Base-by-base conservation (phyloP, 2,113 vertebrate genomes). In the Henicopernis longicauda region DNA sequence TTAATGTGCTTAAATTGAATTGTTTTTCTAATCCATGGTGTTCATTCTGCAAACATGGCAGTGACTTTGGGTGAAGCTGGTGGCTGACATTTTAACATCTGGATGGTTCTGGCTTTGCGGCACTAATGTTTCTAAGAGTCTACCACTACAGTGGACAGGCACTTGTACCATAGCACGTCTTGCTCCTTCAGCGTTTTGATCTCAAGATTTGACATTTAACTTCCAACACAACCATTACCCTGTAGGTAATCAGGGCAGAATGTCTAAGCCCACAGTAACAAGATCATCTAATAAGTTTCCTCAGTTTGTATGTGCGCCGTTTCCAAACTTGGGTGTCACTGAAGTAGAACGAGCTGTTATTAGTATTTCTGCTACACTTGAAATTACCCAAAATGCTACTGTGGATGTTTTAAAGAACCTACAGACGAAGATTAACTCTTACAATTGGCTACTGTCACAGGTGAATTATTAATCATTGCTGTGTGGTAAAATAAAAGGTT, bases 291-390 rank as follows among this genome's bases (percentile, higher is more conserved):
- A n/a, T 59, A 61, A 55, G 9, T 29, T 67, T n/a, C 63, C 40
- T 20, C 16, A 19, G 21, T 67, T 47, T n/a, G 61, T 40, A 54
- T 0, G 0, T 22, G 36, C 0, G 3, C 19, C 22, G 7, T 55
- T 86, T 73, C 76, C 54, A 47, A 81, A 67, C 16, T n/a, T 40
- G 45, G 6, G 10, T 50, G 44, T 18, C 14, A 2, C 61, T 61
- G n/a, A 42, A 59, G 67, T 67, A 47, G n/a, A 73, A 54, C 0
- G 1, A 74, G 29, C 34, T 55, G 34, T 36, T 71, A 26, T 36
- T 54, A n/a, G 13, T 61, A 13, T 61, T 86, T 74, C 34, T 10
- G 3, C 38, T 36, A 31, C 34, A 25, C 31, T 74, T 67, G 25
- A 55, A 74, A 69, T 81, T 22, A 61, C 61, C 22, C 61, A 31